Base-by-base conservation (phyloP, 2,888 invertebrate genomes). In the Mesorhabditis belari region DNA sequence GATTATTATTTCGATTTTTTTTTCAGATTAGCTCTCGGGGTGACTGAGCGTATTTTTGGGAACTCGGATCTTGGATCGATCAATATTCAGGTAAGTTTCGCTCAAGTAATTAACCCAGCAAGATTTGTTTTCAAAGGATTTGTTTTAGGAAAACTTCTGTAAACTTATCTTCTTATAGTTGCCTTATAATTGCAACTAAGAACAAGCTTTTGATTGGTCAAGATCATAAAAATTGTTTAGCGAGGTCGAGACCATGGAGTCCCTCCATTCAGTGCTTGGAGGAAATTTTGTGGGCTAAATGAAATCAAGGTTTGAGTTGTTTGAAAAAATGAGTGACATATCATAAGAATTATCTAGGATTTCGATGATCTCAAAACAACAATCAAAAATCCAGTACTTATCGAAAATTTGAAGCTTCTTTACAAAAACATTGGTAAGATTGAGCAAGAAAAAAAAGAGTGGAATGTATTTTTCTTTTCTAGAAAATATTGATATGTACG, bases 61-160 rank as follows among this genome's bases (percentile, higher is more conserved):
- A 59, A 83, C 82, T 79, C 75, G 54, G 96, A 98, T 83, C 85
- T 98, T 67, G 95, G 94, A 2, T 91, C 95, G 1, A 90, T 96
- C 82, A 96, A 98, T 78, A 89, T 96, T 65, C 96, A 96, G 81
- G 85, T n/a, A n/a, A n/a, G n/a, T n/a, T n/a, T n/a, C n/a, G n/a
- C n/a, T n/a, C n/a, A n/a, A n/a, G n/a, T n/a, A n/a, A n/a, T n/a
- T n/a, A n/a, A n/a, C n/a, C n/a, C n/a, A n/a, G n/a, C n/a, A n/a
- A n/a, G n/a, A n/a, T n/a, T n/a, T n/a, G n/a, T n/a, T n/a, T n/a
- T n/a, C n/a, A n/a, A n/a, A n/a, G n/a, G n/a, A n/a, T 23, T 26
- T 49, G 27, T 4, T 21, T n/a, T 57, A 50, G 23, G 19, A 50
- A 50, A 50, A 50, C 19, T 21, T 55, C 19, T 60, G 12, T 21